Percentiles rank a stretch among this genome's conserved stretches.
phyloP scores from a whole-genome alignment of 2,888 invertebrate genomes.

The Polylopha cassiicola region DNA sequence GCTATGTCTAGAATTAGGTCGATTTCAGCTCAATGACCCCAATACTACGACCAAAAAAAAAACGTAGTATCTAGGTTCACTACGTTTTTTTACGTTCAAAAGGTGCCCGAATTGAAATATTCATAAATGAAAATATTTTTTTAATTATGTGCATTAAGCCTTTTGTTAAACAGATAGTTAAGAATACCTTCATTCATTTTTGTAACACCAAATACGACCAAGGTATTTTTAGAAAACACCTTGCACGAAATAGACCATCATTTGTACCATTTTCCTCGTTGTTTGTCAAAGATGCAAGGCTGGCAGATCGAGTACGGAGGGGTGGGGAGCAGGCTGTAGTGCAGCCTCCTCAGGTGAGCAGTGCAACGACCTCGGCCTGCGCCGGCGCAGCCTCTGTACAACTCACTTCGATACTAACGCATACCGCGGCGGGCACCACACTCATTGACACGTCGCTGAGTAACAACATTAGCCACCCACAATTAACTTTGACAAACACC shows the following conservation, averaged over 20 bases:
- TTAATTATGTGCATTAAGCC: too few species aligned
- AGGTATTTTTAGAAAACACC: conserved; percentile 7
- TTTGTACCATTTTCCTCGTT: conserved; percentile 19
- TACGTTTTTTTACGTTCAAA: too few species aligned
- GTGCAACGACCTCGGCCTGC: conserved; percentile 63
- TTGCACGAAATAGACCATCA: neutral
- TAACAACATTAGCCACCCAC: conserved; percentile 36
- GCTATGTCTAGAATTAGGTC: too few species aligned
- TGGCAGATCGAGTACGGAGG: conserved; percentile 40
- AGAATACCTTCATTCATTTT: too few species aligned
- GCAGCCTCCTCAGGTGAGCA: conserved; percentile 49
- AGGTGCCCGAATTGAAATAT: too few species aligned
- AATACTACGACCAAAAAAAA: too few species aligned
- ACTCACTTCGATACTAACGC: conserved; percentile 49
- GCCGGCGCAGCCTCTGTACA: conserved; percentile 50
- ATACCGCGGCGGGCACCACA: conserved; percentile 33
- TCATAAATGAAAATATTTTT: too few species aligned
- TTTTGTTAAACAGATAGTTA: too few species aligned
- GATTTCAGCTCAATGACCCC: too few species aligned
- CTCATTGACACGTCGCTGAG: conserved; percentile 40
- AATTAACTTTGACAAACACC: conserved; percentile 32
- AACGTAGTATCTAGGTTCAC: too few species aligned
- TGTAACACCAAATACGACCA: conserved; percentile 10
- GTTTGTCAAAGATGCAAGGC: conserved; percentile 35
- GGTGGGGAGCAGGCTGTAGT: conserved; percentile 48